Conservation (phyloP, 2,797 vertebrate species). For the Capromys pilorides region DNA sequence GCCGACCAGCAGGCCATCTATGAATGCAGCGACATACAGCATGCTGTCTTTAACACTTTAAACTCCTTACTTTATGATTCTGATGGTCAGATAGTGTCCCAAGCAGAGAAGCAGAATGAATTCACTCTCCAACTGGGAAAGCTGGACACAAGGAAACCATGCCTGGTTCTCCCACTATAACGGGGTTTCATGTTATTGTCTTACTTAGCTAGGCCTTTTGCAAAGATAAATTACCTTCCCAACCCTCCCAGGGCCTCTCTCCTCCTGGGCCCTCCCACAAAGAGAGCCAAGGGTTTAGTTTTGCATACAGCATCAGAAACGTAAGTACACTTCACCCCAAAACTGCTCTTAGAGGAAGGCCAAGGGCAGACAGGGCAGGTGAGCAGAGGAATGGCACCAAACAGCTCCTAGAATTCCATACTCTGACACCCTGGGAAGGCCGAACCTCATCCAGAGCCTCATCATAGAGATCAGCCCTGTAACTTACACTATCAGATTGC, state of each 20-base stretch:
- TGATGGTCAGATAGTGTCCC: background rate
- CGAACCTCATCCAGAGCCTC: too few species aligned
- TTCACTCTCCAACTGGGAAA: background rate
- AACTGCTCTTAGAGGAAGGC: background rate
- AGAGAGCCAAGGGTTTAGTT: background rate
- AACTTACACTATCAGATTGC: background rate
- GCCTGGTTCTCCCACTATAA: background rate
- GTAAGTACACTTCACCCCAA: background rate
- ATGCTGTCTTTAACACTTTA: background rate
- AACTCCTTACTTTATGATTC: background rate
- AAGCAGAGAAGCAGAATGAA: background rate
- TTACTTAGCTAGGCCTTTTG: background rate
- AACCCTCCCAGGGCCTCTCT: background rate
- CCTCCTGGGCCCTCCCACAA: background rate
- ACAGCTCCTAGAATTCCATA: background rate
- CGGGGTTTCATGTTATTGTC: background rate
- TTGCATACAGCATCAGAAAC: background rate
- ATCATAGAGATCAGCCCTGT: background rate
- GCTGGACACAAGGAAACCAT: background rate
- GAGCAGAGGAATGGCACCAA: background rate
- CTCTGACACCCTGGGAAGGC: background rate
- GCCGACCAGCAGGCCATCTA: background rate
- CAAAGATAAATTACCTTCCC: background rate
- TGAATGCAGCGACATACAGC: accelerated
- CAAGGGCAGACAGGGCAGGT: background rate